phyloP scores from a whole-genome alignment of 2,888 invertebrate genomes.

The Glomeris marginata region DNA sequence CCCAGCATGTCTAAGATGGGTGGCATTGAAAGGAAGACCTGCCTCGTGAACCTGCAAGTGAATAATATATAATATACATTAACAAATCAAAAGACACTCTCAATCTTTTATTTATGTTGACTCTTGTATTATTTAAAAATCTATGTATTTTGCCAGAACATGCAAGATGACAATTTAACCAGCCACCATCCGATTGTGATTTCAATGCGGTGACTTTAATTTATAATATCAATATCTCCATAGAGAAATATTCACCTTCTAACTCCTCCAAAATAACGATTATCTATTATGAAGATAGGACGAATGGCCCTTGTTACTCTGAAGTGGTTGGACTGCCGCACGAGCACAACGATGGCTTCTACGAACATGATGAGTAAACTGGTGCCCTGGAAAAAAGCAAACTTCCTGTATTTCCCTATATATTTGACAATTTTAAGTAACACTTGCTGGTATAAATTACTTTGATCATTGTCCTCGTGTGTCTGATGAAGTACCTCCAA shows the following conservation, averaged over 20 bases:
- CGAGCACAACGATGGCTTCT: slow-evolving; percentile 62
- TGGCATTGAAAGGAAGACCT: slow-evolving; percentile 69
- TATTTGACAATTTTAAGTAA: neutral
- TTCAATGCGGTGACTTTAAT: slow-evolving; percentile 19
- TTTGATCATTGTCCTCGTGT: slow-evolving; percentile 72
- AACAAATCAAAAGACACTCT: no score
- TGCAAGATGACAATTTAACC: neutral
- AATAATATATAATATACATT: no score
- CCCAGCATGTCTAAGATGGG: slow-evolving; percentile 78
- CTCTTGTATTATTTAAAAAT: no score
- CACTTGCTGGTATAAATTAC: slow-evolving; percentile 32
- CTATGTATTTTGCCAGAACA: no score
- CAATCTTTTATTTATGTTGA: no score
- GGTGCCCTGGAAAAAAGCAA: slow-evolving; percentile 40
- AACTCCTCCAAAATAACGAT: slow-evolving; percentile 66
- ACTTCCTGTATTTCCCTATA: neutral
- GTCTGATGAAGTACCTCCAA: slow-evolving; percentile 61
- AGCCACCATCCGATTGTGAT: neutral
- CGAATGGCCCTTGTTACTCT: slow-evolving; percentile 70
- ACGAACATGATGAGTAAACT: slow-evolving; percentile 63
- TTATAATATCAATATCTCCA: no score
- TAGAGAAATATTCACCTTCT: slow-evolving; percentile 32
- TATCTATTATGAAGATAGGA: slow-evolving; percentile 78
- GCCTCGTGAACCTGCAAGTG: slow-evolving; percentile 32
- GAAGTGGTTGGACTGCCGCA: slow-evolving; percentile 68